These are phyloP conservation scores for Plecturocebus donacophilus DNA, from an alignment of 2,113 vertebrate genomes.

Conservation along the genomic window DNA sequence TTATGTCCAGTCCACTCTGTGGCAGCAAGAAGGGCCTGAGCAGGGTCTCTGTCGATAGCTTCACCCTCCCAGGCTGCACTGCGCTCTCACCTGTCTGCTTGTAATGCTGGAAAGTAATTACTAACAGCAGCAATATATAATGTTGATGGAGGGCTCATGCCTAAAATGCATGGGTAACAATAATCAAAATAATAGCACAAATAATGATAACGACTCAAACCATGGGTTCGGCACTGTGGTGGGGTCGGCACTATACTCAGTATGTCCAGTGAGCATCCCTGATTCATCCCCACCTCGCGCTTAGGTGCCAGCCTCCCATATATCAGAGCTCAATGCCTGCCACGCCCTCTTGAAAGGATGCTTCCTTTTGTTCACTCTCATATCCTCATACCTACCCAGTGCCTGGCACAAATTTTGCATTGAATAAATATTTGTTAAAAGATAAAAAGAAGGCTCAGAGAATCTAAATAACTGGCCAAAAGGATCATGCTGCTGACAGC, in stretches of 20 bases:
- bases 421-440: background rate
- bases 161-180: background rate
- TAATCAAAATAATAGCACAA: too few species aligned
- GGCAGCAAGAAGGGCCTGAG: background rate
- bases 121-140: fast-evolving
- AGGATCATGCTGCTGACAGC: background rate
- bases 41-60: background rate
- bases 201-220: fast-evolving
- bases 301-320: fast-evolving
- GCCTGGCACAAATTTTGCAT: background rate
- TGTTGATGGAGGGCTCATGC: fast-evolving
- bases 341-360: background rate
- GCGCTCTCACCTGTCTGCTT: background rate
- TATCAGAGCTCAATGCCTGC: background rate
- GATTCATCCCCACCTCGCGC: too few species aligned
- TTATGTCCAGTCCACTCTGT: too few species aligned
- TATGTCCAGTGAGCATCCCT: fast-evolving
- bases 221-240: fast-evolving
- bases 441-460: background rate
- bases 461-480: background rate
- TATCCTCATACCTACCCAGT: background rate
- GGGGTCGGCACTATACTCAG: background rate
- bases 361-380: background rate
- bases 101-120: background rate
- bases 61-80: background rate